phyloP scores from a whole-genome alignment of 2,888 invertebrate species.

The Agrotis clavis region DNA sequence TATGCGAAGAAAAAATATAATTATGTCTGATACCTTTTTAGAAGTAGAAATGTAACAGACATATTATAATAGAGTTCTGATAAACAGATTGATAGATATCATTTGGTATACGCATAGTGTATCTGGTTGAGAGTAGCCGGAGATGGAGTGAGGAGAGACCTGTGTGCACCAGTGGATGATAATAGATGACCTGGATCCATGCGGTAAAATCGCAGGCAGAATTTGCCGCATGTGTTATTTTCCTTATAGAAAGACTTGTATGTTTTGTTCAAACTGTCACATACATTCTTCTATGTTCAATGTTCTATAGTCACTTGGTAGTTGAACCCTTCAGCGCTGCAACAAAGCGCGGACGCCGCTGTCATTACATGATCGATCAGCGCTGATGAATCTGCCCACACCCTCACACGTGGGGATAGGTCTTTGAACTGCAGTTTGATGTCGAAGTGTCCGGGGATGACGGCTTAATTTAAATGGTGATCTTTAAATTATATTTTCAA shows the following conservation, averaged over 20 bases:
- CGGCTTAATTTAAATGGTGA: not conserved
- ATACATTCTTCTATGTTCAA: constrained; percentile 28
- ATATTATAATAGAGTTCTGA: no score
- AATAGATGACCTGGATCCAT: no score
- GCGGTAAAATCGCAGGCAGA: no score
- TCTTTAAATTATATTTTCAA: not conserved
- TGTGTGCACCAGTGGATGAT: no score
- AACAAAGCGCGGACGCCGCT: constrained; percentile 72
- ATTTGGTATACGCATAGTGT: no score
- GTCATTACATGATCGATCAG: constrained; percentile 88
- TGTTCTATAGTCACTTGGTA: constrained; percentile 11
- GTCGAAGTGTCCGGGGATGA: constrained; percentile 16
- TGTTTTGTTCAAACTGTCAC: constrained; percentile 4
- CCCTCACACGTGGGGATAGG: constrained; percentile 34
- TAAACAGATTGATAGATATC: no score
- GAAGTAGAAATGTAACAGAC: no score
- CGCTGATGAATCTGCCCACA: constrained; percentile 70
- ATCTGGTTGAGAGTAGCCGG: no score
- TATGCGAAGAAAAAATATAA: no score
- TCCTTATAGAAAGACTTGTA: not conserved
- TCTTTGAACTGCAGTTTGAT: constrained; percentile 32
- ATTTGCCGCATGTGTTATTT: not conserved
- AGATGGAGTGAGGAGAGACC: no score
- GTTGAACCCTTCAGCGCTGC: constrained; percentile 66
- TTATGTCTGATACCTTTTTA: no score